These are phyloP conservation scores for Xylota segnis DNA, from an alignment of 2,888 invertebrate species.

Conservation along the genomic window DNA sequence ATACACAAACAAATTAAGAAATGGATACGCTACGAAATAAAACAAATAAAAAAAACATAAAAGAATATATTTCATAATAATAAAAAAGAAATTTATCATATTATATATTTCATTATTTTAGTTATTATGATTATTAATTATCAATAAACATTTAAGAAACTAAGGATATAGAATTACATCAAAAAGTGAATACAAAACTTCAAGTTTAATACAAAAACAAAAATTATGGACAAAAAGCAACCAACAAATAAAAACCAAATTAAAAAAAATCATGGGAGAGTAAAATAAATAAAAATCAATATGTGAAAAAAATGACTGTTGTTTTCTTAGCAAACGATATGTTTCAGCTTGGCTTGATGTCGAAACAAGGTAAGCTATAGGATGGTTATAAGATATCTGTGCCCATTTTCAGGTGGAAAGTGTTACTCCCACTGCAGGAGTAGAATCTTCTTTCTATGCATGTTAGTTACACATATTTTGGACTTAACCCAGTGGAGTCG, in stretches of 20 bases:
- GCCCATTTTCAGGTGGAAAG: no score
- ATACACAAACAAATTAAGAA: conserved; percentile 55
- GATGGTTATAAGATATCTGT: no score
- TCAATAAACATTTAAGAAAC: conserved; percentile 50
- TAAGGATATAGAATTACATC: conserved; percentile 66
- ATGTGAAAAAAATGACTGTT: conserved; percentile 39
- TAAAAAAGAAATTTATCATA: conserved; percentile 53
- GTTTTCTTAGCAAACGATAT: no score
- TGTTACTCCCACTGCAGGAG: no score
- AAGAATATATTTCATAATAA: conserved; percentile 44
- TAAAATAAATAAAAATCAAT: conserved; percentile 60
- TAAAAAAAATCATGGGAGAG: conserved; percentile 47
- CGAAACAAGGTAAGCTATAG: no score
- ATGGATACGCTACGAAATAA: conserved; percentile 52
- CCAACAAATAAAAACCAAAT: conserved; percentile 32
- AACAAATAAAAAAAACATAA: conserved; percentile 3
- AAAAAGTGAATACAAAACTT: conserved; percentile 73
- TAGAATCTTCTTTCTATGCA: no score
- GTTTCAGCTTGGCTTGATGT: no score
- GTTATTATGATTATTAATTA: conserved; percentile 57
- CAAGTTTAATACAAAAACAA: conserved; percentile 64
- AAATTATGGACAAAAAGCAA: conserved; percentile 34
- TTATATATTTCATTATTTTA: conserved; percentile 64
- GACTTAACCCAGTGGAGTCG: no score
- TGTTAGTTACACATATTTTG: no score